Evolutionary conservation across 2,113 vertebrate species (phyloP).

Genomic region (Mirza zaza): DNA sequence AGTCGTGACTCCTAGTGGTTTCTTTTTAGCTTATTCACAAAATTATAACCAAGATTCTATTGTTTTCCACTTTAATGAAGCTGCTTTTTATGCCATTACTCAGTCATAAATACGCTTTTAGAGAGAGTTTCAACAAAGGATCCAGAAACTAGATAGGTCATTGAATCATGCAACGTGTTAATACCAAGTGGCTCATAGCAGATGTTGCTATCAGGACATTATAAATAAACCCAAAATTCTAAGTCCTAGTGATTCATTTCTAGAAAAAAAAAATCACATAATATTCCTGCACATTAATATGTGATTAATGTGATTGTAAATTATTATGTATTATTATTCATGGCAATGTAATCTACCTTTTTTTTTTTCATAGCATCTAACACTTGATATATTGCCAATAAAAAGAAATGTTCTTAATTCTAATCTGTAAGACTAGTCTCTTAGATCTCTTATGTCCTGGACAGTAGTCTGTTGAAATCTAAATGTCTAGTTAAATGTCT

Average conservation of each 20-base stretch:
- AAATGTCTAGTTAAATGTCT: background rate
- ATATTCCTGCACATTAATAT: background rate
- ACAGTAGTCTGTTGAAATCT: background rate
- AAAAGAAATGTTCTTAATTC: background rate
- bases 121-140: background rate
- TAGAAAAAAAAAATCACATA: background rate
- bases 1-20: background rate
- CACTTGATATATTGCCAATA: background rate
- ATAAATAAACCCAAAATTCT: background rate
- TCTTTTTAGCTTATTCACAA: background rate
- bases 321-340: background rate
- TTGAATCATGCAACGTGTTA: background rate
- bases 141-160: background rate
- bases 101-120: background rate
- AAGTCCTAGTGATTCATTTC: background rate
- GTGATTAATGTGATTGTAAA: background rate
- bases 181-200: background rate
- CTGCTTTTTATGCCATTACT: background rate
- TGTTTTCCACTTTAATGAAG: background rate
- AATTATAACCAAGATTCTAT: background rate
- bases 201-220: slow-evolving; percentile 9
- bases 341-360: background rate
- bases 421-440: background rate
- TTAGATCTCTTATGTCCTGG: background rate
- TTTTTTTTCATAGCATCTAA: background rate